phyloP scores from a whole-genome alignment of 2,797 vertebrate species.

The Oryzias sinensis region DNA sequence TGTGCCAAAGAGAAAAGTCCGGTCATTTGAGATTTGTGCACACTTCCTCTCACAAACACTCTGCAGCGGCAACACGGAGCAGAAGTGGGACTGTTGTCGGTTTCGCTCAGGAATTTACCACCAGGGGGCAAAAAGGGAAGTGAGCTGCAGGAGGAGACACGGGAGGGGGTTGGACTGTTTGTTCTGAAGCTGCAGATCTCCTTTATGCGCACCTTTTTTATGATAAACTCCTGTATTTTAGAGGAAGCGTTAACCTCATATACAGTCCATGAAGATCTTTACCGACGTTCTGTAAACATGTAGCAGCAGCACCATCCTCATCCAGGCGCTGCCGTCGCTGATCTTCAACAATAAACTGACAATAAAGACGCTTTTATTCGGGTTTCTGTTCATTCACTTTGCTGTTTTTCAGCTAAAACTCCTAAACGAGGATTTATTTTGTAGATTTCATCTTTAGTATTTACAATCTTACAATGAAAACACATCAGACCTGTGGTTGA shows the following conservation, averaged over 20 bases:
- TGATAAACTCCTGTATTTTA: constrained; percentile 59
- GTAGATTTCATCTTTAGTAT: not conserved
- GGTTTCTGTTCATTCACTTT: constrained; percentile 41
- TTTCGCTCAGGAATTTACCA: constrained; percentile 60
- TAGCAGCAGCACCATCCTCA: constrained; percentile 58
- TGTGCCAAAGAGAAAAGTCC: constrained; percentile 20
- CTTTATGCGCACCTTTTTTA: constrained; percentile 60
- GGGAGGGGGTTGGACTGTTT: constrained; percentile 21
- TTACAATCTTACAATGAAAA: not conserved
- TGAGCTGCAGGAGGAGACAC: not conserved
- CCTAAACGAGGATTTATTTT: no score
- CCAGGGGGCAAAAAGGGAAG: constrained; percentile 29
- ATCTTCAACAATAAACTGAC: constrained; percentile 58
- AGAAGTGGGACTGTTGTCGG: constrained; percentile 20
- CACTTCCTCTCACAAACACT: constrained; percentile 22
- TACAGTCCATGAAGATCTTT: constrained; percentile 57
- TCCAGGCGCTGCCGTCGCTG: constrained; percentile 59
- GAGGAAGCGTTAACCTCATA: constrained; percentile 54
- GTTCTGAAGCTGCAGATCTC: constrained; percentile 43
- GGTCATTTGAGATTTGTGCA: constrained; percentile 26
- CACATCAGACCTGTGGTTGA: no score
- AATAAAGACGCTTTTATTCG: constrained; percentile 70
- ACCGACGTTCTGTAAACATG: constrained; percentile 49
- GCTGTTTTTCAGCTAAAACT: not conserved
- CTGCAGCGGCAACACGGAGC: constrained; percentile 5